Percentiles rank a stretch among this genome's conserved stretches.
phyloP scores from a whole-genome alignment of 2,113 vertebrate species.

The Podilymbus podiceps region DNA sequence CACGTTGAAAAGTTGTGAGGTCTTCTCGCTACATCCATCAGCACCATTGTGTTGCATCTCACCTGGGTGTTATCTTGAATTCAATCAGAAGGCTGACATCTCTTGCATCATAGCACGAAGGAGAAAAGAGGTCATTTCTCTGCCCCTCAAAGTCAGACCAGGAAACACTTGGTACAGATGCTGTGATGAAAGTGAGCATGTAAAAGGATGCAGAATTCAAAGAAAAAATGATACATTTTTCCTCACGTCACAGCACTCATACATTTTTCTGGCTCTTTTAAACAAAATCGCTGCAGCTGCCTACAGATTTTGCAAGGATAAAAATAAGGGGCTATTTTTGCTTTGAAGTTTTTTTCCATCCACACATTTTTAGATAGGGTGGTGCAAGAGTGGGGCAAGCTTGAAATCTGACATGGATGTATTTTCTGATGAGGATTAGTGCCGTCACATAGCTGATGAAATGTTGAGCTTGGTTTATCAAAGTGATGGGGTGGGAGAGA shows the following conservation, averaged over 20 bases:
- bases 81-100: neutral
- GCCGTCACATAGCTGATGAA: neutral
- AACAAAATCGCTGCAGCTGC: neutral
- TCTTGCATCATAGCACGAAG: fast-evolving
- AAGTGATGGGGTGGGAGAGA: neutral
- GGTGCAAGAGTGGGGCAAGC: neutral
- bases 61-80: neutral
- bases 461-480: neutral
- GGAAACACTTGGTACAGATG: neutral
- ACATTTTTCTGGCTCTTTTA: neutral
- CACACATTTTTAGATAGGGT: neutral
- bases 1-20: neutral
- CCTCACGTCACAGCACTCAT: neutral
- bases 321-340: neutral
- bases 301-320: neutral
- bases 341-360: neutral
- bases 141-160: neutral
- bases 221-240: neutral
- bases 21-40: neutral
- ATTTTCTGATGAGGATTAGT: neutral
- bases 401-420: neutral
- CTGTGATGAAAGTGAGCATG: neutral
- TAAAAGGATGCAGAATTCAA: neutral
- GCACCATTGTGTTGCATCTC: neutral
- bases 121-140: neutral